Percentiles rank a stretch among this genome's conserved stretches.
Conservation (phyloP, 2,113 vertebrate genomes). For the Chamaetylas fuelleborni region DNA sequence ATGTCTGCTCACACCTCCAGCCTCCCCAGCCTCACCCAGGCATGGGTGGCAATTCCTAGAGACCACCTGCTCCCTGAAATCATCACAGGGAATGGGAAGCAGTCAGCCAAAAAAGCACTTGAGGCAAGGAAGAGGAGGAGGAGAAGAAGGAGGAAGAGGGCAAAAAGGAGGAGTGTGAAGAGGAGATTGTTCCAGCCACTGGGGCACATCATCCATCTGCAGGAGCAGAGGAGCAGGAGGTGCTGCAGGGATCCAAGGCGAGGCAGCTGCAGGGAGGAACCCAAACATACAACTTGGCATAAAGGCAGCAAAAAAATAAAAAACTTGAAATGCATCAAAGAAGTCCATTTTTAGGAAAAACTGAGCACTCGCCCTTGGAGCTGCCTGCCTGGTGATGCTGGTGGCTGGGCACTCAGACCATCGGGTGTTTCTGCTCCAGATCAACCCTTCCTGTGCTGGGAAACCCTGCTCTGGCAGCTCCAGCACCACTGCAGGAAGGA, state of each 20-base stretch:
- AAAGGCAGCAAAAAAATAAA: background rate
- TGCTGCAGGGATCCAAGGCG: background rate
- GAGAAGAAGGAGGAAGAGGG: background rate
- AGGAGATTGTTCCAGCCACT: background rate
- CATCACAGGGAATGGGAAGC: background rate
- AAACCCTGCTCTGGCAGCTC: rapidly evolving
- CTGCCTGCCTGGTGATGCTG: background rate
- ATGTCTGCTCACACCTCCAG: rapidly evolving
- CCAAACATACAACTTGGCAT: rapidly evolving
- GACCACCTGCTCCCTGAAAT: background rate
- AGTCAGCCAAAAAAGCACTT: rapidly evolving
- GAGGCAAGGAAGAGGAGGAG: background rate
- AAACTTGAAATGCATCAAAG: rapidly evolving
- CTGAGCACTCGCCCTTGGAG: background rate
- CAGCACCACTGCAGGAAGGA: background rate
- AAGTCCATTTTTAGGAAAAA: background rate
- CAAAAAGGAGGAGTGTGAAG: background rate
- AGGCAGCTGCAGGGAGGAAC: background rate
- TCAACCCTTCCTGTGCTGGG: background rate
- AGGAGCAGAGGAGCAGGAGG: rapidly evolving
- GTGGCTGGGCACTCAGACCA: background rate
- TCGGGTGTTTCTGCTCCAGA: rapidly evolving
- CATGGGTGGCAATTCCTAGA: background rate
- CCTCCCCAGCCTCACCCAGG: rapidly evolving
- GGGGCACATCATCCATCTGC: background rate